Base-by-base conservation (phyloP, 2,888 invertebrate species). In the Lithophane socia region DNA sequence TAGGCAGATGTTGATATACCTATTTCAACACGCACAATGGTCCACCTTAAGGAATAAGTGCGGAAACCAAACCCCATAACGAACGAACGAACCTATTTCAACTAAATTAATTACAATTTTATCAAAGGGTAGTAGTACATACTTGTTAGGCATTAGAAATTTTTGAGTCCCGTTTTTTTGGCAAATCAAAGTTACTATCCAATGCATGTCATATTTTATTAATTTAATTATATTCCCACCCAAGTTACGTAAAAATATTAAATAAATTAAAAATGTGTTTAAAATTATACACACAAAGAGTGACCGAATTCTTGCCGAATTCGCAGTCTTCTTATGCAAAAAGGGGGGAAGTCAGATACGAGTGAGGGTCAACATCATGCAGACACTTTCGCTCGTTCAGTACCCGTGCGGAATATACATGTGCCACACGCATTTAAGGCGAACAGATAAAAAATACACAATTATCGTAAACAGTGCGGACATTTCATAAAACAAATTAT, bases 361-460 rank as follows among this genome's bases (percentile, higher is more conserved):
- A 77, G 80, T 82, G 91, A 92, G 92, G 93, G 92, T 92, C 92
- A 91, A 87, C 88, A 89, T 86, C 83, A 88, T 89, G 87, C 90
- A 87, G 79, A 87, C 87, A 96, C 96, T 96, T 95, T 96, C 96
- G 94, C 95, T 91, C 87, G 76, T 83, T 91, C 94, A 96, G 96
- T 96, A 84, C 87, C 86, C 89, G 89, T 85, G 91, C 87, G 86
- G 89, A 87, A 88, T 86, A 93, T 92, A 92, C 90, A 90, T 91
- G 91, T 88, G 83, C 68, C 83, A 91, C 93, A 94, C 95, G 94
- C 88, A 86, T 81, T 81, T 78, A 84, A 74, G 79, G 82, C 77
- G 83, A 79, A 75, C 67, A 29, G 61, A 44, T 52, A 52, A 65
- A 37, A 79, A 66, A 73, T 18, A 60, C 47, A 78, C 52, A 60